Evolutionary conservation across 2,797 vertebrate genomes (phyloP).

Genomic region (Smutsia temminckii): DNA sequence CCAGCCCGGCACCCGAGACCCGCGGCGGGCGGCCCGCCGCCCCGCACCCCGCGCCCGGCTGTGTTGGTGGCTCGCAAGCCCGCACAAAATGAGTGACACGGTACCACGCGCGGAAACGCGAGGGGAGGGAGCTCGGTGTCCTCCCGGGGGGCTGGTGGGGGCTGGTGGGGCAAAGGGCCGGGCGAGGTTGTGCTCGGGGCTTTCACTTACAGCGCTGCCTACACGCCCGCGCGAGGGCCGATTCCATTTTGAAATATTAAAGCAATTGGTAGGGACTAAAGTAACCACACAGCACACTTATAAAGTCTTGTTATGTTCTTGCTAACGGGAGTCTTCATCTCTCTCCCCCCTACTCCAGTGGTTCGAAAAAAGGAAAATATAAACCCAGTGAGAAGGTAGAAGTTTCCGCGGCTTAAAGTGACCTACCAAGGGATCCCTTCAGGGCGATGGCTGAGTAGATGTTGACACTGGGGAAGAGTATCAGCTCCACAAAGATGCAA

Average conservation of each 20-base stretch:
- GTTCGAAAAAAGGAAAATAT: neutral
- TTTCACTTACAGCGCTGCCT: neutral
- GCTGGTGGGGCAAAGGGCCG: neutral
- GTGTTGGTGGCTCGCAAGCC: neutral
- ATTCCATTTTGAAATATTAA: conserved; percentile 22
- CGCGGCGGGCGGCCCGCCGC: neutral
- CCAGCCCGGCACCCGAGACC: neutral
- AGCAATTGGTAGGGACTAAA: neutral
- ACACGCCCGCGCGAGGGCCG: neutral
- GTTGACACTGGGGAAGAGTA: neutral
- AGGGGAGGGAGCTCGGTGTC: neutral
- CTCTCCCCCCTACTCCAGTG: neutral
- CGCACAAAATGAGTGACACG: neutral
- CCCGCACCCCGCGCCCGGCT: neutral
- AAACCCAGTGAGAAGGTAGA: neutral
- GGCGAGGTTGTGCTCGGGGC: neutral
- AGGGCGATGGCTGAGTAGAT: neutral
- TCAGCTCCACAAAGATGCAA: neutral
- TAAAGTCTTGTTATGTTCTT: neutral
- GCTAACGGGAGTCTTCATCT: neutral
- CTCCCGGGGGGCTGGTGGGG: neutral
- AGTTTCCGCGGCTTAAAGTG: neutral
- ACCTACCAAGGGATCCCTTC: neutral
- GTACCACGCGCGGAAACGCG: neutral
- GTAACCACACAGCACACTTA: neutral